Evolutionary conservation across 2,888 invertebrate genomes (phyloP).

Genomic region (Cephus rjabovi): DNA sequence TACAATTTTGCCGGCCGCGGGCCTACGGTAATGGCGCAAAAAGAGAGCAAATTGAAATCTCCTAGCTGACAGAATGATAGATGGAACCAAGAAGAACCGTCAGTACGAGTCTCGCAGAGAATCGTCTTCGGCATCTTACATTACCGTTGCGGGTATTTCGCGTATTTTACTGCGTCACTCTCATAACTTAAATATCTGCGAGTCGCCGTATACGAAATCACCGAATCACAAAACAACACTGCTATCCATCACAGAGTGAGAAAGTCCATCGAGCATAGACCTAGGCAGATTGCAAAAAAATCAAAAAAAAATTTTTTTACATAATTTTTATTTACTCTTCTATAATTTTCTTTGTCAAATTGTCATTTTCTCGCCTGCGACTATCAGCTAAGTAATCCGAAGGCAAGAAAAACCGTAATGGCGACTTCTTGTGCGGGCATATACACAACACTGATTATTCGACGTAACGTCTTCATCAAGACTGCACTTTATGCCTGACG

Average conservation of each 20-base stretch:
- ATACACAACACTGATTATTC: slow-evolving; percentile 47
- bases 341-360: background rate
- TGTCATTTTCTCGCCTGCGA: background rate
- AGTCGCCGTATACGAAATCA: background rate
- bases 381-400: background rate
- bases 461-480: slow-evolving; percentile 16
- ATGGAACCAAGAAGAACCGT: slow-evolving; percentile 35
- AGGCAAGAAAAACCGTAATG: slow-evolving; percentile 29
- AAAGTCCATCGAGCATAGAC: background rate
- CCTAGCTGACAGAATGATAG: slow-evolving; percentile 64
- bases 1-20: slow-evolving; percentile 60
- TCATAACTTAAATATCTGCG: background rate
- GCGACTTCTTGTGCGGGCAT: slow-evolving; percentile 34
- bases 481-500: slow-evolving; percentile 11
- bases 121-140: background rate
- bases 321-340: too few species aligned
- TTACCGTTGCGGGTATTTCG: background rate
- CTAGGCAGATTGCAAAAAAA: background rate
- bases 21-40: slow-evolving; percentile 56
- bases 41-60: slow-evolving; percentile 65
- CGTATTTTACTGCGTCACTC: background rate
- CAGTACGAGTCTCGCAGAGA: background rate
- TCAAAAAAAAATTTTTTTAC: background rate
- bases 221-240: background rate
- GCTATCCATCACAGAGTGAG: background rate